Percentiles rank a stretch among this genome's conserved stretches.
Evolutionary conservation across 1,140 invertebrate genomes (phyloP).

Genomic region (Euwallacea fornicatus): DNA sequence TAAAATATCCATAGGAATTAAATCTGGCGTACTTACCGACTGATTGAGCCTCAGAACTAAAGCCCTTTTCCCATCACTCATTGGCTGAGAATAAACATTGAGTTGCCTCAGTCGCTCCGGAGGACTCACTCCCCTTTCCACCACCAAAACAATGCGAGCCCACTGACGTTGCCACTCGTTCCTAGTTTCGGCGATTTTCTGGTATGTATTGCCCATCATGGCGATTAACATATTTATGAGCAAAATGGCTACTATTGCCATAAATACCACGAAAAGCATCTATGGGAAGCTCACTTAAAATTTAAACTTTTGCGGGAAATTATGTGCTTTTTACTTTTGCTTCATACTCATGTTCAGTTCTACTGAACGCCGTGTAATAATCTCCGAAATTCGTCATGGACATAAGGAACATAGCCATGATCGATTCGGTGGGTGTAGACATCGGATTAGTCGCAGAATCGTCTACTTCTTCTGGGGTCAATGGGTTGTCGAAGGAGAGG

Average conservation of each 20-base stretch:
- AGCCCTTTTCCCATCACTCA: conserved; percentile 87
- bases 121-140: conserved; percentile 92
- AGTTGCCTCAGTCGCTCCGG: conserved; percentile 81
- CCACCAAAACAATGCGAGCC: conserved; percentile 95
- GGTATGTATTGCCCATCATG: conserved; percentile 99
- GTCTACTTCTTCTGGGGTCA: conserved; percentile 69
- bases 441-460: conserved; percentile 80
- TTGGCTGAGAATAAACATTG: conserved; percentile 91
- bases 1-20: not conserved
- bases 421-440: conserved; percentile 86
- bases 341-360: conserved; percentile 83
- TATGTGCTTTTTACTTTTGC: conserved; percentile 69
- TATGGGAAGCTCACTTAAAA: conserved; percentile 50
- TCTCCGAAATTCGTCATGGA: conserved; percentile 95
- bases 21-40: conserved; percentile 60
- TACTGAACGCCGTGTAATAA: conserved; percentile 86
- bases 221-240: conserved; percentile 98
- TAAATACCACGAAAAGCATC: conserved; percentile 92
- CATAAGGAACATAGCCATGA: conserved; percentile 98
- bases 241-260: conserved; percentile 93
- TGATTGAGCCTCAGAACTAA: conserved; percentile 84
- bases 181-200: conserved; percentile 94
- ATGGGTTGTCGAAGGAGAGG: conserved; percentile 79
- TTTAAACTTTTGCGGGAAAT: not conserved
- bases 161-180: conserved; percentile 98